Evolutionary conservation across 2,797 vertebrate species (phyloP).

Genomic region (Florisuga fusca): DNA sequence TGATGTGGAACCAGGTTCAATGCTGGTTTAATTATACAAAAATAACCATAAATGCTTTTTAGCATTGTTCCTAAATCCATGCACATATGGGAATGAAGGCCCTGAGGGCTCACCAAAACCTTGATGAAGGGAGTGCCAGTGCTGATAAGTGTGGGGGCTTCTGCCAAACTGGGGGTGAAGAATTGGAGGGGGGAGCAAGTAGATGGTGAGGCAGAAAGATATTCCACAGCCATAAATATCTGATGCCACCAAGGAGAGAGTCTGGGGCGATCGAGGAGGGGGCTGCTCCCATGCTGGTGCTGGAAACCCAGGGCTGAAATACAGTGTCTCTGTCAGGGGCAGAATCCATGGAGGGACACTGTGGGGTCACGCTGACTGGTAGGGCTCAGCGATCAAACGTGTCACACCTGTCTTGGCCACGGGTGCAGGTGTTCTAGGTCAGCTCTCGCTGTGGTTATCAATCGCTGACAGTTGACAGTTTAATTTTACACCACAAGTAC

Average conservation of each 20-base stretch:
- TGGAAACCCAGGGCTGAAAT: conserved; percentile 68
- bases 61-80: neutral
- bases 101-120: neutral
- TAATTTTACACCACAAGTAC: conserved; percentile 99
- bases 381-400: conserved; percentile 88
- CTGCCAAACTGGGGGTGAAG: neutral
- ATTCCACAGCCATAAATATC: neutral
- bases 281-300: neutral
- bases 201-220: neutral
- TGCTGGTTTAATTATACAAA: neutral
- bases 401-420: conserved; percentile 88
- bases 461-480: conserved; percentile 99
- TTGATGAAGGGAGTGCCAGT: neutral
- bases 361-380: conserved; percentile 81
- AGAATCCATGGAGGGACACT: conserved; percentile 80
- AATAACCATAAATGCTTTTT: neutral
- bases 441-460: conserved; percentile 95
- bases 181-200: neutral
- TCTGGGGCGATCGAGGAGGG: neutral
- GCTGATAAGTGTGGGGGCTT: neutral
- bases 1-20: neutral
- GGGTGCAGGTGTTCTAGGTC: conserved; percentile 90
- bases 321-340: conserved; percentile 70
- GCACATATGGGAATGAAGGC: neutral
- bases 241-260: conserved; percentile 13